Evolutionary conservation across 2,888 invertebrate species (phyloP).

Genomic region (Stomorhina lunata): DNA sequence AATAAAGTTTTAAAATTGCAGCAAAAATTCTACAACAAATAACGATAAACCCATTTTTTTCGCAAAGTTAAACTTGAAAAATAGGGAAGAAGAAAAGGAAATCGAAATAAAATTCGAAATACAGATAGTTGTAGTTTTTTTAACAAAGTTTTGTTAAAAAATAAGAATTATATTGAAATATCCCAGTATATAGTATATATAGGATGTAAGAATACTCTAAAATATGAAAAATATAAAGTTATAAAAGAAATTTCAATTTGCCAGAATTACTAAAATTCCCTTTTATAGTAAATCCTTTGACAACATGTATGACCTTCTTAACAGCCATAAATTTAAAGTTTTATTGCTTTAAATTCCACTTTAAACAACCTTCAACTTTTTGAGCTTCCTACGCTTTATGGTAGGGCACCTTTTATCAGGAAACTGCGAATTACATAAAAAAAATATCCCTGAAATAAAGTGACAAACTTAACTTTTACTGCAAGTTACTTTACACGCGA

Average conservation of each 20-base stretch:
- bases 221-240: too few species aligned
- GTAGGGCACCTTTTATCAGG: conserved; percentile 23
- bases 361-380: not conserved
- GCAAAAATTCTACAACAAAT: conserved; percentile 13
- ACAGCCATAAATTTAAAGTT: not conserved
- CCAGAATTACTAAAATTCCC: too few species aligned
- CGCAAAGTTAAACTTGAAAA: conserved; percentile 24
- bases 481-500: conserved; percentile 67
- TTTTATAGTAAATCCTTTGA: too few species aligned
- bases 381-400: not conserved
- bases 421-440: not conserved
- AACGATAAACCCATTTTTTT: conserved; percentile 14
- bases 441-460: conserved; percentile 16
- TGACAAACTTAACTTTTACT: conserved; percentile 53
- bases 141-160: not conserved
- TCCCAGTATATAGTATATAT: too few species aligned
- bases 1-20: conserved; percentile 54
- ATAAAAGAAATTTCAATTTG: too few species aligned
- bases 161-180: too few species aligned
- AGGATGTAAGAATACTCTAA: too few species aligned
- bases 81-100: not conserved
- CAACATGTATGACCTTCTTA: not conserved
- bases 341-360: not conserved
- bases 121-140: conserved; percentile 23
- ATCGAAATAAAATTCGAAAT: conserved; percentile 5